Conservation (phyloP, 1,140 invertebrate species). For the Piezodorus guildinii region DNA sequence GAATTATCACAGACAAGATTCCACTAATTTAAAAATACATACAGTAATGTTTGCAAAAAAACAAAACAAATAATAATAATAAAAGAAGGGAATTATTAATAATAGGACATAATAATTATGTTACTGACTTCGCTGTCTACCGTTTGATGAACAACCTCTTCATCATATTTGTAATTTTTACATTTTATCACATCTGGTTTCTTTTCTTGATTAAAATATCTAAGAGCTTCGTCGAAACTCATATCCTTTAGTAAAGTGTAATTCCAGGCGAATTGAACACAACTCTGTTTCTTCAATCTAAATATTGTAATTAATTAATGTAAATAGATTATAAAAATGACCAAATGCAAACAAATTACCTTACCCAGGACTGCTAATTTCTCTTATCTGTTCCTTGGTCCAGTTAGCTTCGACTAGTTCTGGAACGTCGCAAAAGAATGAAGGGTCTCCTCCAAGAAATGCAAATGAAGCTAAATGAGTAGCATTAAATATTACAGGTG, state of each 20-base stretch:
- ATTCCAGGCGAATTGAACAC: constrained; percentile 38
- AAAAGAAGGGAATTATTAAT: no score
- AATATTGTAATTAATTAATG: not conserved
- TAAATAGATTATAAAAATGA: no score
- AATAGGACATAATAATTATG: not conserved
- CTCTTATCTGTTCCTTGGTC: constrained; percentile 38
- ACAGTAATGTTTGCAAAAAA: no score
- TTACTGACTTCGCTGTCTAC: constrained; percentile 36
- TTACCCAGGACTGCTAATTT: constrained; percentile 33
- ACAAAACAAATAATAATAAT: no score
- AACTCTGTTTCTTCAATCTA: constrained; percentile 25
- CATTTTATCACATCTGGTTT: constrained; percentile 32
- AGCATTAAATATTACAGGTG: constrained; percentile 41
- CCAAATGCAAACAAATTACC: not conserved
- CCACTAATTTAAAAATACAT: constrained; percentile 36
- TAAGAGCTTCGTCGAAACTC: constrained; percentile 34
- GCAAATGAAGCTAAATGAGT: constrained; percentile 44
- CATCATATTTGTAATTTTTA: constrained; percentile 31
- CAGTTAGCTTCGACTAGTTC: constrained; percentile 37
- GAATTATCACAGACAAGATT: constrained; percentile 40
- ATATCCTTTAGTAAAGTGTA: constrained; percentile 36
- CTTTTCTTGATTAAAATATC: constrained; percentile 30
- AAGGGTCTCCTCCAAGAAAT: constrained; percentile 38
- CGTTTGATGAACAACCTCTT: constrained; percentile 32
- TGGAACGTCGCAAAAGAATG: constrained; percentile 40